phyloP scores from a whole-genome alignment of 1,140 invertebrate genomes.

The Caenorhabditis remanei region DNA sequence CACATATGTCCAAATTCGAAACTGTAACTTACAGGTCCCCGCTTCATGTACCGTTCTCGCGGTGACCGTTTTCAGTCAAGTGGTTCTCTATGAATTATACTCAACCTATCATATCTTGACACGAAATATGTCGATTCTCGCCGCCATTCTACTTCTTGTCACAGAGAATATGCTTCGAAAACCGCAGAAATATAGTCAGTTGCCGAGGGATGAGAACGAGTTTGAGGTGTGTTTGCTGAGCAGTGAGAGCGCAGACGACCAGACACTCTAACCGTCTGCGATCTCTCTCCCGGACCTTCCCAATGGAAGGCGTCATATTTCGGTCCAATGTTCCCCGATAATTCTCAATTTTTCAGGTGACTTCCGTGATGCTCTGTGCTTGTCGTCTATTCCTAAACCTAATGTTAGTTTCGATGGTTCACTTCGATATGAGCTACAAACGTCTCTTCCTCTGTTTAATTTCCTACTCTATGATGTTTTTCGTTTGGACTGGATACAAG shows the following conservation, averaged over 20 bases:
- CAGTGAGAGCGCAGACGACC: no score
- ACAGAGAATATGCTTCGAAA: slow-evolving; percentile 36
- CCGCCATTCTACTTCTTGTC: slow-evolving; percentile 31
- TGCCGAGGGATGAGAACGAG: slow-evolving; percentile 17
- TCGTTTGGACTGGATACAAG: slow-evolving; percentile 35
- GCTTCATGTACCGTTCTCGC: background rate
- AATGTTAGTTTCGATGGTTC: slow-evolving; percentile 19
- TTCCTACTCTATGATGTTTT: slow-evolving; percentile 2
- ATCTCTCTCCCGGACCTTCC: no score
- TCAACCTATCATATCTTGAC: background rate
- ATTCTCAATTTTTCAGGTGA: background rate
- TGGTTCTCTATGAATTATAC: slow-evolving; percentile 9
- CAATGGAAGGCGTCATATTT: no score
- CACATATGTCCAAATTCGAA: background rate
- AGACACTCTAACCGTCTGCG: no score
- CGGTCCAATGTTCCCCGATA: background rate
- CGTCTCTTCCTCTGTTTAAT: slow-evolving; percentile 11
- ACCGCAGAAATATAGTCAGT: background rate
- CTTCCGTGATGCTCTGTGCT: background rate
- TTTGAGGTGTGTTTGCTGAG: background rate
- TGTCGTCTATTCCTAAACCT: slow-evolving; percentile 6
- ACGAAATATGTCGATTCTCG: background rate
- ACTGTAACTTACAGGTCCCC: background rate
- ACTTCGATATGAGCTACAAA: slow-evolving; percentile 24
- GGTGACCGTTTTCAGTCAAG: background rate